Evolutionary conservation across 1,140 invertebrate genomes (phyloP), one percentile per base, ranked within the genome.

Genomic region (Pseudachorutes palmiensis): DNA sequence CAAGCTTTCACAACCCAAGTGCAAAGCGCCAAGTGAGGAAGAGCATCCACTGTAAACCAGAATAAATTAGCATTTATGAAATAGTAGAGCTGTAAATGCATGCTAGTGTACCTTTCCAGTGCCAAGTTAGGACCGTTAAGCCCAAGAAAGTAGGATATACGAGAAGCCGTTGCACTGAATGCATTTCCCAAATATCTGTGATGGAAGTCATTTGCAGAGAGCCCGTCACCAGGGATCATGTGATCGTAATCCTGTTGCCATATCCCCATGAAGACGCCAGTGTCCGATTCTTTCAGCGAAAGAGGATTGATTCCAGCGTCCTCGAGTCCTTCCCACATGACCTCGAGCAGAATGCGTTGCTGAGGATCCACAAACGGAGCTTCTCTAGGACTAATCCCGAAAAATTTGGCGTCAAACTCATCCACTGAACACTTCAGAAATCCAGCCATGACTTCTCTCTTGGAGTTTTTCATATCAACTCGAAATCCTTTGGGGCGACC

Each of bases 281-380:
- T 85, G 70, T 76, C 82, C 51, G 73, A 78, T 59, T 77, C 83
- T 64, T 73, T 73, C 41, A 80, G 67, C 68, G 62, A 72, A 24
- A 74, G 67, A 19, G 79, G 80, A 63, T 75, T 68, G 58, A 72
- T 66, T 28, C 72, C 72, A 70, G 84, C 79, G 80, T 86, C 84
- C 70, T 83, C 75, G 59, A 86, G 82, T 1, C 83, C 80, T 77
- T 86, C 84, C 75, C 84, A 82, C 5, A 83, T 78, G 3, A 82
- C 79, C 75, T 86, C 84, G 3, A 86, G 76, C 26, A 86, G 74
- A 45, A 85, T 72, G 64, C 84, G 74, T 24, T 84, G 75, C 76
- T 85, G 84, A 36, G 84, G 85, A 72, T 86, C 84, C 83, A 86
- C 85, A 58, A 70, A 74, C 70, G 84, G 77, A 12, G 84, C 83